Conservation (phyloP, 2,113 vertebrate species). For the Pygoscelis adeliae region DNA sequence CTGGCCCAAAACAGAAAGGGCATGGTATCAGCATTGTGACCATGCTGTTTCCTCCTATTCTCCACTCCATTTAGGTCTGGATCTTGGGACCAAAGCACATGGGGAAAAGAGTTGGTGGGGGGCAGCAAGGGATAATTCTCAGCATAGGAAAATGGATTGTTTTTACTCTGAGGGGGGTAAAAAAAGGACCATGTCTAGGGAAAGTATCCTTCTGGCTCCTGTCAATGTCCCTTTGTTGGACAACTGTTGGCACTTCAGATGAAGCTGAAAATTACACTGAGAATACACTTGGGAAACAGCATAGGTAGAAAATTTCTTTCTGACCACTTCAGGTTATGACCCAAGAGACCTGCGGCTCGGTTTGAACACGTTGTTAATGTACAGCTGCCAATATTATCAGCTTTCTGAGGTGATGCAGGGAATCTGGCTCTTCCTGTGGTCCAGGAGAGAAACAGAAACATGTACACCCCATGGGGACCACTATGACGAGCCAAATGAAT, state of each 20-base stretch:
- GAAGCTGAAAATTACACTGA: background rate
- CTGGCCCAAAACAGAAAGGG: background rate
- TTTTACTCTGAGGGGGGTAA: background rate
- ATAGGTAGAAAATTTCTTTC: background rate
- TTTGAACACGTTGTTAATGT: background rate
- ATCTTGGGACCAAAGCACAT: background rate
- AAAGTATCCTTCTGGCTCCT: background rate
- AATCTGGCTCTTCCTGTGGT: background rate
- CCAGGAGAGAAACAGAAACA: background rate
- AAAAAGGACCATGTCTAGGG: background rate
- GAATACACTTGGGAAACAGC: background rate
- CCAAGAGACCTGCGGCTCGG: background rate
- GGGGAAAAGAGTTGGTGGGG: background rate
- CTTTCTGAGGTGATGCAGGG: background rate
- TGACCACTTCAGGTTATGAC: background rate
- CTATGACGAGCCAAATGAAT: background rate
- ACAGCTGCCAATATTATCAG: background rate
- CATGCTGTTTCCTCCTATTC: background rate
- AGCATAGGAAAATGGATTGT: background rate
- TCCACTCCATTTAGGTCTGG: background rate
- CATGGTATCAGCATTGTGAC: background rate
- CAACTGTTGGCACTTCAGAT: background rate
- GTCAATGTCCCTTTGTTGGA: background rate
- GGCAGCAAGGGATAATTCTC: background rate
- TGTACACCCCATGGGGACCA: background rate